Conservation (phyloP, 2,888 invertebrate genomes). For the Carpatolechia fugitivella region DNA sequence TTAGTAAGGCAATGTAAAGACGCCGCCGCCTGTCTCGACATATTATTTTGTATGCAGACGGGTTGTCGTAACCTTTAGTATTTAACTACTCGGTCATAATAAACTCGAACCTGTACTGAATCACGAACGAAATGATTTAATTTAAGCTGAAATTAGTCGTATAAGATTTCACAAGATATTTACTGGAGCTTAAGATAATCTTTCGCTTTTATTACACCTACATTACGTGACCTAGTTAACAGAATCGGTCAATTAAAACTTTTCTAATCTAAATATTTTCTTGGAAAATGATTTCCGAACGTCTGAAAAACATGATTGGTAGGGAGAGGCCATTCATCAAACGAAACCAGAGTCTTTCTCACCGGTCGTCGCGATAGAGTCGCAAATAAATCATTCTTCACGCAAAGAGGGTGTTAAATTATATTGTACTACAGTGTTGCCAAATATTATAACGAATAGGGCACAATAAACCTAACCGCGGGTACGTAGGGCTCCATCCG, state of each 20-base stretch:
- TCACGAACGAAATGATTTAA: not conserved
- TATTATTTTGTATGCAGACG: conserved; percentile 26
- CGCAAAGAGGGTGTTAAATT: too few relatives aligned
- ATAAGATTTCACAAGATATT: not conserved
- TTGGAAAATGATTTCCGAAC: not conserved
- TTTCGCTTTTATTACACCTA: too few relatives aligned
- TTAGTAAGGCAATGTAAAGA: not conserved
- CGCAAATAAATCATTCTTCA: too few relatives aligned
- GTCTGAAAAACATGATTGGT: not conserved
- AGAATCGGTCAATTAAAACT: not conserved
- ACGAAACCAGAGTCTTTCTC: not conserved
- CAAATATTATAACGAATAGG: too few relatives aligned
- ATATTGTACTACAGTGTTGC: too few relatives aligned
- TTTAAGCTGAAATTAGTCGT: not conserved
- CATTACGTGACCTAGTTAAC: not conserved
- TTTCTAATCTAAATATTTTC: not conserved
- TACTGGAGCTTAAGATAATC: too few relatives aligned
- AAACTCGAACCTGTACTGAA: conserved; percentile 1
- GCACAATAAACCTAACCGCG: too few relatives aligned
- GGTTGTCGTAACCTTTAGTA: conserved; percentile 15
- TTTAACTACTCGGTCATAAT: conserved; percentile 2
- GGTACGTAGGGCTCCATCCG: too few relatives aligned
- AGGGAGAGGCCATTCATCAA: not conserved
- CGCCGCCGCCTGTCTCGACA: conserved; percentile 9
- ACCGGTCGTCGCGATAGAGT: not conserved